Base-by-base conservation (phyloP, 2,888 invertebrate genomes). In the Epistrophe grossulariae region DNA sequence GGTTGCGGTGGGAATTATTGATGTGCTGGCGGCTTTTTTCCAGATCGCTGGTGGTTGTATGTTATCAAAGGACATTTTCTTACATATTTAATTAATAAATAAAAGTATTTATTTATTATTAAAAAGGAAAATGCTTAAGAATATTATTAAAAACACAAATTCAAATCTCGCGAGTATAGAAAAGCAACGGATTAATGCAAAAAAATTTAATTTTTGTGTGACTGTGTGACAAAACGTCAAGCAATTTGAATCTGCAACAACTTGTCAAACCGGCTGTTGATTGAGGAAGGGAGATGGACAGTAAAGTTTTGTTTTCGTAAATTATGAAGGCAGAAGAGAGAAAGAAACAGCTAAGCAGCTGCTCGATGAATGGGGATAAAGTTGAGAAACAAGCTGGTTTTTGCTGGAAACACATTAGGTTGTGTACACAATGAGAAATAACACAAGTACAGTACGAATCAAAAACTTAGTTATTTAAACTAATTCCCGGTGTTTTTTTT, bases 221-320 rank as follows among this genome's bases (percentile, higher is more conserved):
- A 28, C 19, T 2, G 3, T n/a, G 3, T 2, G 24, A 24, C 3
- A 55, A 85, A 78, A 82, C 73, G 85, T 85, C 85, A 85, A 57
- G 17, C 73, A 62, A 82, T 85, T 85, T 85, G 78, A 85, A 85
- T 85, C 73, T 40, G 70, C 82, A 79, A 78, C 85, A 82, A 82
- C 70, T 81, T 77, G 82, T 85, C 78, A 82, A 85, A 85, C 85
- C 85, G 85, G 85, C 85, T 85, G 78, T 82, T 85, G 77, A 57
- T 59, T 74, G 70, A 7, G 64, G 17, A 24, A 74, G 10, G 8
- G 81, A 82, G 82, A 78, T 48, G 13, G 31, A 40, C 17, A 4
- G 35, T 11, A 40, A 24, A 24, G 8, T 0, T 24, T 71, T 85
- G 85, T 85, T 85, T 85, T 85, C 35, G 73, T 70, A 62, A 28